Conservation (phyloP, 2,888 invertebrate genomes). For the Hypomecis punctinalis region DNA sequence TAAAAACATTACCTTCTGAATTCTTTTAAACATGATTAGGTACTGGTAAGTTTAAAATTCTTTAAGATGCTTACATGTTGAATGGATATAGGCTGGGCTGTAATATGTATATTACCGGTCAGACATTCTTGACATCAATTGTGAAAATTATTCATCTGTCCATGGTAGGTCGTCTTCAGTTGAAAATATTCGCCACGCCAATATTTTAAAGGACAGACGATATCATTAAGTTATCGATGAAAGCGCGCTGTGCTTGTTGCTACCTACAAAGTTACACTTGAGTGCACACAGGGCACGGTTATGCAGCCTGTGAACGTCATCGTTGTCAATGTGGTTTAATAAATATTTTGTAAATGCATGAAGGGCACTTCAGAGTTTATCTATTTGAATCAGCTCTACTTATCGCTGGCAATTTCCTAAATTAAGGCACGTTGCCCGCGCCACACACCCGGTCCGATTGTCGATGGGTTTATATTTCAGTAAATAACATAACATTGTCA, state of each 20-base stretch:
- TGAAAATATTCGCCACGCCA: too few relatives aligned
- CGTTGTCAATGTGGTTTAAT: constrained; percentile 19
- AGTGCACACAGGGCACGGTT: constrained; percentile 12
- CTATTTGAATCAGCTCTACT: constrained; percentile 39
- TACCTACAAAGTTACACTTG: constrained; percentile 1
- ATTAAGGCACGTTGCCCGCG: constrained; percentile 35
- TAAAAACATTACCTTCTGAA: too few relatives aligned
- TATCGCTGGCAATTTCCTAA: constrained; percentile 43
- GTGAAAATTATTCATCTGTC: too few relatives aligned
- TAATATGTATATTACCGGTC: too few relatives aligned
- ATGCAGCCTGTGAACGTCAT: constrained; percentile 17
- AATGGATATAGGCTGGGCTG: too few relatives aligned
- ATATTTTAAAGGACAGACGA: too few relatives aligned
- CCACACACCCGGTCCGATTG: constrained; percentile 26
- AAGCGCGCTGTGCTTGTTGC: not conserved
- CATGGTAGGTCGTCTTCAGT: too few relatives aligned
- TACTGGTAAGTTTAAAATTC: too few relatives aligned
- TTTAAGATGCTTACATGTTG: too few relatives aligned
- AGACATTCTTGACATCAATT: too few relatives aligned
- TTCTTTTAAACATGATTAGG: too few relatives aligned
- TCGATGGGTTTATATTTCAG: constrained; percentile 25
- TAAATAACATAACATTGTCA: not conserved
- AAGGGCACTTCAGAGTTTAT: constrained; percentile 38
- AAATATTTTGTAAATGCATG: constrained; percentile 28
- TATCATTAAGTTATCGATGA: too few relatives aligned